Conservation (phyloP, 2,797 vertebrate species). For the Cynodonichthys magdalenae region DNA sequence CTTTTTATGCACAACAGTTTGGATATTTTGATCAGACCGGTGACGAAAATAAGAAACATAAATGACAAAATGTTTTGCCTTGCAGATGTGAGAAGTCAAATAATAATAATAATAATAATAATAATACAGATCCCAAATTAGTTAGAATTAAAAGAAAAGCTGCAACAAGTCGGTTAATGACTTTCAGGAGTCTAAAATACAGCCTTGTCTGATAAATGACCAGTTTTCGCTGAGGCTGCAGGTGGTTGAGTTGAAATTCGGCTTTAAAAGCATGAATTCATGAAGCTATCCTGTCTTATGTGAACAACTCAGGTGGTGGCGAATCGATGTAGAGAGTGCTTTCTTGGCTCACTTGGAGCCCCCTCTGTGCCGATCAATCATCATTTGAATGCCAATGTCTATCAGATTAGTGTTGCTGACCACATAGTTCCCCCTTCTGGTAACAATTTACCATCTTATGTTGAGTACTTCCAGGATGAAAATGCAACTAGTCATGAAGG, state of each 20-base stretch:
- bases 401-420: constrained; percentile 17
- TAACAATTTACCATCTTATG: constrained; percentile 1
- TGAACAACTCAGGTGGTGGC: constrained; percentile 1
- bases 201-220: not conserved
- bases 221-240: constrained; percentile 22
- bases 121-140: not conserved
- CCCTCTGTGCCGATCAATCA: constrained; percentile 11
- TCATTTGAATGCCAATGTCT: not conserved
- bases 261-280: not conserved
- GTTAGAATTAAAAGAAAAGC: not conserved
- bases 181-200: not conserved
- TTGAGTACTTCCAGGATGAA: not conserved
- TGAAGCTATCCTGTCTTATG: constrained; percentile 1
- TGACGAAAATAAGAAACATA: not conserved
- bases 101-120: too few species aligned
- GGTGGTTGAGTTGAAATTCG: constrained; percentile 1
- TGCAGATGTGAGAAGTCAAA: not conserved
- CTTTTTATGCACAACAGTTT: not conserved
- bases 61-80: not conserved
- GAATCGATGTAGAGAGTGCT: constrained; percentile 12
- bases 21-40: not conserved
- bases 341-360: constrained; percentile 23
- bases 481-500: not conserved
- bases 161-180: constrained; percentile 1
- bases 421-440: constrained; percentile 4